Base-by-base conservation (phyloP, 2,888 invertebrate genomes). In the Adela reaumurella region DNA sequence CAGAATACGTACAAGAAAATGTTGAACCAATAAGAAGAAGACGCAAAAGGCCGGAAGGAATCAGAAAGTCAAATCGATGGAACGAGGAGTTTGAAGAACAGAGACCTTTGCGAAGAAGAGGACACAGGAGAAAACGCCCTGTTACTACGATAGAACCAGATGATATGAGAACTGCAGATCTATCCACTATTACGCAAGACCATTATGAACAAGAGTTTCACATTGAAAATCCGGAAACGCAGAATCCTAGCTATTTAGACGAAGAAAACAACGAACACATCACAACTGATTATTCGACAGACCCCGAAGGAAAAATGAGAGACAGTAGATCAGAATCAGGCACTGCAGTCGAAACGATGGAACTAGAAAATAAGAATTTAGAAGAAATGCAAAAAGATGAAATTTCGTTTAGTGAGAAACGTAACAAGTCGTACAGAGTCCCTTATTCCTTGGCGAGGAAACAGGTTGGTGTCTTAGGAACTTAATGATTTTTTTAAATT, bases 81-180 rank as follows among this genome's bases (percentile, higher is more conserved):
- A 64, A 65, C 8, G 74, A 74, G 50, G 69, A 77, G 5, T 59
- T 66, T 11, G 61, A 65, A 43, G 71, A 73, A 19, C 49, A 50
- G 61, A 65, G 66, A 55, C 68, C 70, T 1, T 47, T 63, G n/a
- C 62, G 70, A 56, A 67, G 72, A 57, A 62, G 70, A 58, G 65
- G 65, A 2, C 62, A 63, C 19, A 63, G 68, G 58, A 65, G 68
- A 57, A 76, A 70, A 48, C 71, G 71, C 19, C 54, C 35, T 14
- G 11, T 35, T 14, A 35, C 11, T 35, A 8, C 35, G 4, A 11
- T 11, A 3, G 35, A 14, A 35, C 35, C 8, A 35, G n/a, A 35
- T 14, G 35, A 35, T 8, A 35, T 8, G 35, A 3, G 3, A 14
- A 35, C 14, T 3, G n/a, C 35, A 14, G 35, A 35, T 3, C 3